Evolutionary conservation across 2,113 vertebrate genomes (phyloP), one percentile per base, ranked within the genome.

Genomic region (Eurystomus gularis): DNA sequence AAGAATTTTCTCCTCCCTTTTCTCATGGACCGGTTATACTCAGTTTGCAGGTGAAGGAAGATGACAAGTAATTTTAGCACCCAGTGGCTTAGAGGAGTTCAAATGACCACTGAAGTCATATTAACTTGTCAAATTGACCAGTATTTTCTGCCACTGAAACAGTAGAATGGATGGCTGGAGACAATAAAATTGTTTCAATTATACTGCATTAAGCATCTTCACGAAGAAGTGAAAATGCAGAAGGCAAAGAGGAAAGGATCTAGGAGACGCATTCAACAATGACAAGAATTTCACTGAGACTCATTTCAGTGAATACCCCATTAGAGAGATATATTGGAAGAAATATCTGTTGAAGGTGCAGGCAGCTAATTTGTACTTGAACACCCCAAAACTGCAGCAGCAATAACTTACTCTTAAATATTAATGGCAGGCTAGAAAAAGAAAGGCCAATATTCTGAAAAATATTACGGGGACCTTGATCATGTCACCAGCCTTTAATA

Each of bases 141-240:
- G 96, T 97, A 97, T 98, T 98, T 98, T 98, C 98, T 98, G 97
- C 97, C 97, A 96, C 89, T 96, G 97, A 97, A 98, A 97, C 97
- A 97, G 97, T 79, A 97, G 97, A 98, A 97, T 97, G 97, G 98
- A 98, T 97, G 94, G 93, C 97, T 96, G 90, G 95, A 98, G 98
- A 98, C 98, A 98, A 98, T 98, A 98, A 98, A 98, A 98, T 98
- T 98, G 98, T 98, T 98, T 98, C 98, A 98, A 98, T 98, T 98
- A 98, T 97, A 91, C 95, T 97, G 93, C 97, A 98, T 98, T 98
- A 98, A 97, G 97, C 94, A 83, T 97, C 95, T 90, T 96, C 81
- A 91, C 31, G 54, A 97, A 90, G 71, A 96, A 97, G 97, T 90
- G 85, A 95, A 97, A 97, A 97, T 68, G 95, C 75, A 95, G 94